These are phyloP conservation scores for Steinernema scapterisci DNA, from an alignment of 2,888 invertebrate genomes.

Conservation along the genomic window DNA sequence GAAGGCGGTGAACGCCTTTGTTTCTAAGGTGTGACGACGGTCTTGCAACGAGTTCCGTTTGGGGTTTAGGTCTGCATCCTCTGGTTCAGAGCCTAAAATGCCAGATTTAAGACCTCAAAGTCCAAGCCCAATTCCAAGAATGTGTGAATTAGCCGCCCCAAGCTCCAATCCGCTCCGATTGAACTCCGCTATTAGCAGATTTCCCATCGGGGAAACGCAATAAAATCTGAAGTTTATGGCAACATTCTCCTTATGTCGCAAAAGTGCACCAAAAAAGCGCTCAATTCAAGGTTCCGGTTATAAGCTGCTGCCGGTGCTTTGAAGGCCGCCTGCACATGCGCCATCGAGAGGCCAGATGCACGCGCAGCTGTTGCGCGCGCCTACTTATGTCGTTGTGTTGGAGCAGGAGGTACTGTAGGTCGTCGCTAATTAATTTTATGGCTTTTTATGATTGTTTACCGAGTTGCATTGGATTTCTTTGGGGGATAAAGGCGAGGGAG, in stretches of 20 bases:
- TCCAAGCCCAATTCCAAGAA: too few species aligned
- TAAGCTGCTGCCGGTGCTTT: too few species aligned
- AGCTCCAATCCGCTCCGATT: too few species aligned
- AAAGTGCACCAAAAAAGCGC: not conserved
- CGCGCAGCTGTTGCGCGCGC: not conserved
- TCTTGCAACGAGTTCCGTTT: too few species aligned
- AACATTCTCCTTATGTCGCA: not conserved
- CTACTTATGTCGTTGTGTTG: too few species aligned
- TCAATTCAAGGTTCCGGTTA: not conserved
- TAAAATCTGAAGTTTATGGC: slow-evolving; percentile 3
- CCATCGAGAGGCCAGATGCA: not conserved
- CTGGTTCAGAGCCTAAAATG: too few species aligned
- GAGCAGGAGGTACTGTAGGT: not conserved
- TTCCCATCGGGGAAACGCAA: not conserved
- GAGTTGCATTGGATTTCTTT: not conserved
- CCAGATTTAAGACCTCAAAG: too few species aligned
- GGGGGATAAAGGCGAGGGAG: too few species aligned
- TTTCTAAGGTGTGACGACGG: not conserved
- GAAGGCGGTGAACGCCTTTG: slow-evolving; percentile 25
- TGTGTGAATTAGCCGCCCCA: too few species aligned
- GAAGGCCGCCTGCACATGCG: not conserved
- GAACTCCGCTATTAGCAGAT: not conserved
- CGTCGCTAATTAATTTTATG: slow-evolving; percentile 8
- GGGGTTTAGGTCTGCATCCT: too few species aligned
- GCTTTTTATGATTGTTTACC: slow-evolving; percentile 19